phyloP scores from a whole-genome alignment of 2,113 vertebrate species.

The Dromas ardeola region DNA sequence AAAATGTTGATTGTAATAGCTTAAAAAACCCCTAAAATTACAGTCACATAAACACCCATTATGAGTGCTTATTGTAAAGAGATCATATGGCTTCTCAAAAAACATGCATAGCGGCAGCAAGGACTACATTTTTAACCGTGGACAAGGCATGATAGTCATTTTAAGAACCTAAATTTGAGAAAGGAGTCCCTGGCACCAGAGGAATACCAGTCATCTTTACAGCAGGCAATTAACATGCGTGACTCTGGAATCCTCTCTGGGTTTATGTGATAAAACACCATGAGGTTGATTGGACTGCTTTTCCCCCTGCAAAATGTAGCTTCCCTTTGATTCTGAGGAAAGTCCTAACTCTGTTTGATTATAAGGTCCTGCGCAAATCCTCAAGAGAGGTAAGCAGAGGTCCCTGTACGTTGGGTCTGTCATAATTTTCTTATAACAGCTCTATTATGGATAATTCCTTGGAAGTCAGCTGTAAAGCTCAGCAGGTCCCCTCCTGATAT shows the following conservation, averaged over 20 bases:
- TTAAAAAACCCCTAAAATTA: neutral
- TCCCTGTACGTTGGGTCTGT: conserved; percentile 17
- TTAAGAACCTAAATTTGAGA: conserved; percentile 4
- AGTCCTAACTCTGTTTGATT: conserved; percentile 48
- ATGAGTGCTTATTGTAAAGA: neutral
- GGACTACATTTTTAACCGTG: neutral
- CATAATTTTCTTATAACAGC: conserved; percentile 42
- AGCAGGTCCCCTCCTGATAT: conserved; percentile 51
- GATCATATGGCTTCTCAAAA: neutral
- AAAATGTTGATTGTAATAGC: neutral
- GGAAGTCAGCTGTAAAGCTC: conserved; percentile 54
- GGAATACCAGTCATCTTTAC: neutral
- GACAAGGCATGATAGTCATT: neutral
- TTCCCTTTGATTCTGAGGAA: conserved; percentile 60
- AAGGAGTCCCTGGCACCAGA: neutral
- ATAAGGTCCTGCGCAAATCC: conserved; percentile 47
- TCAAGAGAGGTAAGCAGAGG: conserved; percentile 48
- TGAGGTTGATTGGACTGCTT: conserved; percentile 33
- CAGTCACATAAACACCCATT: neutral
- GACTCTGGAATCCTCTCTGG: conserved; percentile 59
- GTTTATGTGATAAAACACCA: conserved; percentile 47
- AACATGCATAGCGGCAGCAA: neutral
- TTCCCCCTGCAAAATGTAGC: conserved; percentile 10
- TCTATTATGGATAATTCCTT: conserved; percentile 60
- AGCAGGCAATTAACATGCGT: conserved; percentile 47